Conservation (phyloP, 2,113 vertebrate species). For the Melanotaenia duboulayi region DNA sequence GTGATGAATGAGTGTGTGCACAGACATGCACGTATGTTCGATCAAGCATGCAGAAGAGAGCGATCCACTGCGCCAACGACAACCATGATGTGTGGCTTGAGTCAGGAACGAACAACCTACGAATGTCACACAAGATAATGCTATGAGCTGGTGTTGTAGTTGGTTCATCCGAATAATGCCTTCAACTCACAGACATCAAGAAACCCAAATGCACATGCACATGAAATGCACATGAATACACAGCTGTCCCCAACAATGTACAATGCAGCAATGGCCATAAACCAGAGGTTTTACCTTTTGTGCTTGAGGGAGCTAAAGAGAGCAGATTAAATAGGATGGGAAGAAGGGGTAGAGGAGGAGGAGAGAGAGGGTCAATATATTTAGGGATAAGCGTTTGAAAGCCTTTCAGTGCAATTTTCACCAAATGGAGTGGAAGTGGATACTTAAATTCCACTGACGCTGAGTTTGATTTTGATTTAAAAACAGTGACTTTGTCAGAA, state of each 20-base stretch:
- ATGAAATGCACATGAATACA: slow-evolving; percentile 64
- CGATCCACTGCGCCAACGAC: slow-evolving; percentile 33
- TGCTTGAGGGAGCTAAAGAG: slow-evolving; percentile 95
- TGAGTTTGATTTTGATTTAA: slow-evolving; percentile 46
- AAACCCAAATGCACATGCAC: slow-evolving; percentile 62
- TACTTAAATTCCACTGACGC: slow-evolving; percentile 37
- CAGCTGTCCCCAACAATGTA: slow-evolving; percentile 62
- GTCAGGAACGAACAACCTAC: slow-evolving; percentile 36
- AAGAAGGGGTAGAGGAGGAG: slow-evolving; percentile 68
- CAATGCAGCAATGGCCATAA: slow-evolving; percentile 76
- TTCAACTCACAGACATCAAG: slow-evolving; percentile 20
- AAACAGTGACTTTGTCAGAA: slow-evolving; percentile 44
- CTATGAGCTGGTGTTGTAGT: slow-evolving; percentile 38
- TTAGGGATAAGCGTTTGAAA: slow-evolving; percentile 48
- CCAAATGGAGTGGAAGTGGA: slow-evolving; percentile 25
- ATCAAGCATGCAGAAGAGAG: slow-evolving; percentile 60
- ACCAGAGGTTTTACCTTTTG: slow-evolving; percentile 94
- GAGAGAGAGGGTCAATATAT: slow-evolving; percentile 67
- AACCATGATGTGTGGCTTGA: slow-evolving; percentile 47
- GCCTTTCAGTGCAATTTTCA: slow-evolving; percentile 45
- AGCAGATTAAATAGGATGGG: slow-evolving; percentile 76
- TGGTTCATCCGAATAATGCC: slow-evolving; percentile 33
- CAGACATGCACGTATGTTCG: slow-evolving; percentile 44
- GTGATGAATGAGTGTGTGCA: slow-evolving; percentile 55
- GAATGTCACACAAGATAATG: slow-evolving; percentile 52